phyloP scores from a whole-genome alignment of 1,140 invertebrate species.

The Uloborus diversus region DNA sequence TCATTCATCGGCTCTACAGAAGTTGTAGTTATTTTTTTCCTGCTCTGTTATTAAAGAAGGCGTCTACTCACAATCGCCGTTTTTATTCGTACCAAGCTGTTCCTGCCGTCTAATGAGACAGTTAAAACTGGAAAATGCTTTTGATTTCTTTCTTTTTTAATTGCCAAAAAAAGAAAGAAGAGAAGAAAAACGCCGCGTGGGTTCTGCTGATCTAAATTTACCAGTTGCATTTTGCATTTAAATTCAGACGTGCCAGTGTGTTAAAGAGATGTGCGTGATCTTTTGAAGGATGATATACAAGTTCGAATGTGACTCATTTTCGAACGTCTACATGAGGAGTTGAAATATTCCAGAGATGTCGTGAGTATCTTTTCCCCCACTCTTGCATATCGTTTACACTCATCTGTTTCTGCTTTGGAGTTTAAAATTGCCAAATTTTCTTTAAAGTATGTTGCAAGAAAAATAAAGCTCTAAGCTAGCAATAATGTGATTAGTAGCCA shows the following conservation, averaged over 20 bases:
- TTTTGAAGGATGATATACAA: not conserved
- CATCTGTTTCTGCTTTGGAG: too few relatives aligned
- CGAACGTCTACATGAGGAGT: too few relatives aligned
- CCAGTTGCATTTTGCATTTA: slow-evolving; percentile 13
- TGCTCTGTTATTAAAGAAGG: not conserved
- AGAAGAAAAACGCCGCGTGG: slow-evolving; percentile 22
- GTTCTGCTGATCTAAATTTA: slow-evolving; percentile 19
- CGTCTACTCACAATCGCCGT: not conserved
- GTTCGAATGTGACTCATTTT: not conserved
- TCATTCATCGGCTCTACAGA: slow-evolving; percentile 19
- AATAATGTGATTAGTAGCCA: too few relatives aligned
- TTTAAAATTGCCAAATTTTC: too few relatives aligned
- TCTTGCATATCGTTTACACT: too few relatives aligned
- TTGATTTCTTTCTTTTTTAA: not conserved
- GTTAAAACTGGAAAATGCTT: not conserved
- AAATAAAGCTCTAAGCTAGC: too few relatives aligned
- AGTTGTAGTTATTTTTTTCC: not conserved
- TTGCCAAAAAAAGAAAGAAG: slow-evolving; percentile 21
- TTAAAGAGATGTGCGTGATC: too few relatives aligned
- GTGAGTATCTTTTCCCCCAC: too few relatives aligned
- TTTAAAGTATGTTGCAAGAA: too few relatives aligned
- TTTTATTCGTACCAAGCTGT: not conserved
- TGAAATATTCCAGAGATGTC: too few relatives aligned
- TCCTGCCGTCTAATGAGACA: not conserved
- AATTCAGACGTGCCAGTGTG: not conserved